These are phyloP conservation scores for Nephila pilipes DNA, from an alignment of 1,140 invertebrate genomes.

Conservation along the genomic window DNA sequence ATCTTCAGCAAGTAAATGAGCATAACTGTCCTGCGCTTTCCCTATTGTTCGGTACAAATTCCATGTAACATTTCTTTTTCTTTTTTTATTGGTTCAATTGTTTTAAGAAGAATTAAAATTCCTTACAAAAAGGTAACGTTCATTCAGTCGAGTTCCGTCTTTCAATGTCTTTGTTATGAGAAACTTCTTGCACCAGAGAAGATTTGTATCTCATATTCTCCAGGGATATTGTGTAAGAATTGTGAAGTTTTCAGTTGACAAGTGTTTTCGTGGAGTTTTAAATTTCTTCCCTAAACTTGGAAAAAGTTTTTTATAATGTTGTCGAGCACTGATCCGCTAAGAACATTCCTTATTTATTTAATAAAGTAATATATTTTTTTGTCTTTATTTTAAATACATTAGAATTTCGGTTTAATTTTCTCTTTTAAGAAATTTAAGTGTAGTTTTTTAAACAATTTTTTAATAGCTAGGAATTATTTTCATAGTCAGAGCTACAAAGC, in stretches of 20 bases:
- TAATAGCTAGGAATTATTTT: too few species aligned
- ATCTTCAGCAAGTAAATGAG: constrained; percentile 34
- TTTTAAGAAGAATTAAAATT: constrained; percentile 31
- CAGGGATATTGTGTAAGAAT: constrained; percentile 6
- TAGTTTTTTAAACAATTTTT: too few species aligned
- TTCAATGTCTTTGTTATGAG: background rate
- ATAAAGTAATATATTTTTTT: background rate
- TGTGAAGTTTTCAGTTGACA: background rate
- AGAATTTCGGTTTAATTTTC: background rate
- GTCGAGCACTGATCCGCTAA: background rate
- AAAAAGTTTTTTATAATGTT: background rate
- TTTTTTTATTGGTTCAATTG: background rate
- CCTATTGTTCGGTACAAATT: constrained; percentile 1
- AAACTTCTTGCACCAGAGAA: background rate
- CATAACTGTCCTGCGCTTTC: constrained; percentile 31
- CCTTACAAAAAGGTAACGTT: constrained; percentile 14
- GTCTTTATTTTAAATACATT: background rate
- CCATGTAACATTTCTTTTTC: background rate
- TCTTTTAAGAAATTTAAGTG: background rate
- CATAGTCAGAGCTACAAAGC: too few species aligned
- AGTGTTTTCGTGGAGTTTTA: background rate
- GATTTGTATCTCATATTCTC: constrained; percentile 11
- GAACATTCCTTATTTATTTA: background rate
- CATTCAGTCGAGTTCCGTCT: background rate
- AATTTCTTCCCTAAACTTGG: background rate